phyloP scores from a whole-genome alignment of 1,140 invertebrate genomes.

The Pararge aegeria region DNA sequence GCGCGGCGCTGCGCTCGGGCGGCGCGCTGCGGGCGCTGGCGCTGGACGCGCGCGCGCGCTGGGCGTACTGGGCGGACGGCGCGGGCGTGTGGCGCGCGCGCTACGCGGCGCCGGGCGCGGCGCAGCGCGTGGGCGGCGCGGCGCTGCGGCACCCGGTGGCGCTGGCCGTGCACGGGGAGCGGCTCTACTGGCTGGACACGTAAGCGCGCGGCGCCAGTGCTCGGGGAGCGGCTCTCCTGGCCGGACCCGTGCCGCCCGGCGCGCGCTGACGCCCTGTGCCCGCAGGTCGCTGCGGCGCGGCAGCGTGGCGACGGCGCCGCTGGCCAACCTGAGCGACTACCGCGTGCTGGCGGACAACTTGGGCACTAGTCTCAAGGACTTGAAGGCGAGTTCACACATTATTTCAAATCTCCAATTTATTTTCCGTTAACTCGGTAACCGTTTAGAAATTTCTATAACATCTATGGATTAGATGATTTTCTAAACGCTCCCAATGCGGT shows the following conservation, averaged over 20 bases:
- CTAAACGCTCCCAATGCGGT: too few relatives aligned
- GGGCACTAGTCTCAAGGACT: constrained; percentile 86
- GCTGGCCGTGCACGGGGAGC: constrained; percentile 70
- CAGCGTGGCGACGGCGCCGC: constrained; percentile 83
- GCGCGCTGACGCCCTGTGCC: constrained; percentile 81
- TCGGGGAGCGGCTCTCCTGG: too few relatives aligned
- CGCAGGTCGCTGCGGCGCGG: constrained; percentile 82
- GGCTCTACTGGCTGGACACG: constrained; percentile 60
- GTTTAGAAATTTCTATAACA: too few relatives aligned
- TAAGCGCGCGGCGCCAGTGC: constrained; percentile 59
- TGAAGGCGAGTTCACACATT: constrained; percentile 72
- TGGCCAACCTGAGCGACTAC: constrained; percentile 81
- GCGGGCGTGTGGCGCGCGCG: constrained; percentile 91
- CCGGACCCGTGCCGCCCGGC: too few relatives aligned
- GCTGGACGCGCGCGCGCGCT: background rate
- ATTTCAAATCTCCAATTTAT: too few relatives aligned
- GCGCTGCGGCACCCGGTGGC: constrained; percentile 74
- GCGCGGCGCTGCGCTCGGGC: constrained; percentile 56
- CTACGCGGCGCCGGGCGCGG: constrained; percentile 86
- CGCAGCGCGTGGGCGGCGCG: constrained; percentile 81
- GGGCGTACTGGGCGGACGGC: constrained; percentile 94
- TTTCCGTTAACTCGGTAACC: too few relatives aligned
- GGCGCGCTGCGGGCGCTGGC: background rate
- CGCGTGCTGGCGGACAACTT: constrained; percentile 80
- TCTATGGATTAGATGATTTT: too few relatives aligned